Evolutionary conservation across 1,140 invertebrate genomes (phyloP).

Genomic region (Heliothis subflexa): DNA sequence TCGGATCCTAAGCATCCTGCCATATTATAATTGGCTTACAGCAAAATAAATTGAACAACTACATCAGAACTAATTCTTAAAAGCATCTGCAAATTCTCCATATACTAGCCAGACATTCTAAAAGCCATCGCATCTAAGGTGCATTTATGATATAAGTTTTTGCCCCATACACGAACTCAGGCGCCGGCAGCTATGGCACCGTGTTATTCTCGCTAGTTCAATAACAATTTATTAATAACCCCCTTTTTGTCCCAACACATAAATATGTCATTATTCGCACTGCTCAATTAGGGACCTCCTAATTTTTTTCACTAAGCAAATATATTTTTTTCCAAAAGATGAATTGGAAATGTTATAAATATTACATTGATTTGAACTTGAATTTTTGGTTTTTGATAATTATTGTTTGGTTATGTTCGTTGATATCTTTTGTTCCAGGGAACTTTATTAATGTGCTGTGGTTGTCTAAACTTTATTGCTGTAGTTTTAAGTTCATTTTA

Average conservation of each 20-base stretch:
- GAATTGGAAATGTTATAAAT: slow-evolving; percentile 44
- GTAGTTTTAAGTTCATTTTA: no score
- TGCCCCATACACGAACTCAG: slow-evolving; percentile 67
- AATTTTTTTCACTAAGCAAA: slow-evolving; percentile 14
- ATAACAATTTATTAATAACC: slow-evolving; percentile 75
- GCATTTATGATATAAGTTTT: slow-evolving; percentile 68
- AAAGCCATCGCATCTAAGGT: slow-evolving; percentile 56
- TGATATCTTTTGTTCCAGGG: slow-evolving; percentile 14
- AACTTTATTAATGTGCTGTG: neutral
- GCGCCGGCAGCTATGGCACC: slow-evolving; percentile 68
- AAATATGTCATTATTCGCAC: slow-evolving; percentile 81
- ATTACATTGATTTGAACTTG: slow-evolving; percentile 28
- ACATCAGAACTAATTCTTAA: slow-evolving; percentile 9
- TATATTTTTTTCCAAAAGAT: slow-evolving; percentile 39
- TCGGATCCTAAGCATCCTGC: no score
- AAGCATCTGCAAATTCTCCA: slow-evolving; percentile 25
- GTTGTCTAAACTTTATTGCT: no score
- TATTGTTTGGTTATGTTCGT: neutral
- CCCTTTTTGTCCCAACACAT: slow-evolving; percentile 64
- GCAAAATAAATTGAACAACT: no score
- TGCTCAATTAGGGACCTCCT: slow-evolving; percentile 68
- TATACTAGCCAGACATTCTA: slow-evolving; percentile 60
- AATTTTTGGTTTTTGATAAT: slow-evolving; percentile 11
- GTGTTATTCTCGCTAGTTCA: slow-evolving; percentile 62
- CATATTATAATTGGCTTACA: no score